Evolutionary conservation across 2,797 vertebrate genomes (phyloP).

Genomic region (Agapornis canus): DNA sequence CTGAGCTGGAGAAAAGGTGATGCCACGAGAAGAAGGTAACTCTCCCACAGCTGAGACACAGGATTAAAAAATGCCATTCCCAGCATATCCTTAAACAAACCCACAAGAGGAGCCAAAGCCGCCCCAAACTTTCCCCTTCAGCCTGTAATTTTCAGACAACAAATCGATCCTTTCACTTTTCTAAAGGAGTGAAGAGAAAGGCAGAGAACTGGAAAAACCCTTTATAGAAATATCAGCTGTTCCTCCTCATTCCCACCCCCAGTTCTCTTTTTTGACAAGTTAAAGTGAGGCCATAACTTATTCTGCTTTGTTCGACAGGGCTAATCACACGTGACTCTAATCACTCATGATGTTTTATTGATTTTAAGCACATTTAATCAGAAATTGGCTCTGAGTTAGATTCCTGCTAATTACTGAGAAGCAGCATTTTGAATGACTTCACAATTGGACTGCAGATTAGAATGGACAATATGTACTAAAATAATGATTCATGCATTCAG

Average conservation of each 20-base stretch:
- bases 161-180: conserved; percentile 49
- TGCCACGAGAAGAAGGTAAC: background rate
- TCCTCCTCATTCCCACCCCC: conserved; percentile 68
- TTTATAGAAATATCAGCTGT: conserved; percentile 68
- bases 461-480: conserved; percentile 81
- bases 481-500: conserved; percentile 76
- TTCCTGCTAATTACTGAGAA: conserved; percentile 81
- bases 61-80: background rate
- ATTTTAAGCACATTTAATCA: conserved; percentile 84
- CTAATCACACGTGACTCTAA: conserved; percentile 79
- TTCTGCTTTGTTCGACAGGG: conserved; percentile 76
- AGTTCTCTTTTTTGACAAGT: conserved; percentile 72
- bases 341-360: conserved; percentile 82
- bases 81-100: conserved; percentile 47
- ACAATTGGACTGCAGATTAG: conserved; percentile 78
- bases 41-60: rapidly evolving
- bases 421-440: conserved; percentile 77
- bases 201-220: conserved; percentile 53
- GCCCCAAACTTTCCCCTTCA: conserved; percentile 49
- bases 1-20: background rate
- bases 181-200: conserved; percentile 23
- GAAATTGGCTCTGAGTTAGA: conserved; percentile 77
- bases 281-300: conserved; percentile 73
- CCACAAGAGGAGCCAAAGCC: conserved; percentile 31
- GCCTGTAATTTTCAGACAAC: conserved; percentile 66